Conservation (phyloP, 2,113 vertebrate genomes). For the Shinisaurus crocodilurus region DNA sequence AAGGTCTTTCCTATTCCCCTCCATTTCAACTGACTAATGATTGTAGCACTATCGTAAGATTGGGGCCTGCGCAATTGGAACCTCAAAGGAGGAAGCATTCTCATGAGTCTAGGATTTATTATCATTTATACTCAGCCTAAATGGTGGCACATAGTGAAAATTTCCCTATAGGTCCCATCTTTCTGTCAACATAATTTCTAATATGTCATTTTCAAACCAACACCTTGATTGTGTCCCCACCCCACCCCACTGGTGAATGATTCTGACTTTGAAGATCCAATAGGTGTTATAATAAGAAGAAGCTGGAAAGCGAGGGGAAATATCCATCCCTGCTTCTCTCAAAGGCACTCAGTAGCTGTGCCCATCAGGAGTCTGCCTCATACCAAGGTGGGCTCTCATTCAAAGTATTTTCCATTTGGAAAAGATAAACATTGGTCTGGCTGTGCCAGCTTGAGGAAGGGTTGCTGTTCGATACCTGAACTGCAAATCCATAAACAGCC, state of each 20-base stretch:
- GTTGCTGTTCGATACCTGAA: conserved; percentile 44
- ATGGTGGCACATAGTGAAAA: too few relatives aligned
- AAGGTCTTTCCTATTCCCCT: background rate
- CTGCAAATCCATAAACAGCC: conserved; percentile 52
- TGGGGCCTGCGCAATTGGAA: background rate
- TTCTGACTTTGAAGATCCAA: conserved; percentile 34
- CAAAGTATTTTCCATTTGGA: conserved; percentile 41
- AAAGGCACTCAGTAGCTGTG: conserved; percentile 28
- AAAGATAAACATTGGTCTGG: conserved; percentile 35
- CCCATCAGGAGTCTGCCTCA: conserved; percentile 10
- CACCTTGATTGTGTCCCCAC: background rate
- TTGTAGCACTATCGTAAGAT: background rate
- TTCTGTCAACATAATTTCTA: background rate
- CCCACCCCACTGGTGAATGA: background rate
- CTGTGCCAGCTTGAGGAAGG: conserved; percentile 38
- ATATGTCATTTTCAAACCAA: background rate
- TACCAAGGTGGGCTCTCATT: conserved; percentile 42
- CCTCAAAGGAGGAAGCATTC: background rate
- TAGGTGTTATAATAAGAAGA: conserved; percentile 52
- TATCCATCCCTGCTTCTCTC: conserved; percentile 38
- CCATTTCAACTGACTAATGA: background rate
- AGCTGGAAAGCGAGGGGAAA: conserved; percentile 19
- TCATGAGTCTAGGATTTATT: background rate
- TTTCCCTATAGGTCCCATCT: background rate
- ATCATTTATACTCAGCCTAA: background rate